phyloP scores from a whole-genome alignment of 2,888 invertebrate genomes.

The Ligdia adustata region DNA sequence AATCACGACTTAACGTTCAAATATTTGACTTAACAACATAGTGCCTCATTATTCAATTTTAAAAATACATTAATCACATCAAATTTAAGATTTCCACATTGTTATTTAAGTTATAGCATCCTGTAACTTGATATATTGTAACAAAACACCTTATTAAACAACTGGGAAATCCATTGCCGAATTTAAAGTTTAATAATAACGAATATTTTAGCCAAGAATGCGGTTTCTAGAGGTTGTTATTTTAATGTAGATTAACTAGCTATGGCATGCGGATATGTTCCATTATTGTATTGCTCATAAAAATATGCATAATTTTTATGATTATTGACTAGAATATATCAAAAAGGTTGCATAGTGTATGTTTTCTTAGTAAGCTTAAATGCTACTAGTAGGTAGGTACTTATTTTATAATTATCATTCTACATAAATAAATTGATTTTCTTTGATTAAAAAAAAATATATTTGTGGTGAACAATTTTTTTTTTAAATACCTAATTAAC shows the following conservation, averaged over 20 bases:
- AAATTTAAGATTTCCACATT: slow-evolving; percentile 7
- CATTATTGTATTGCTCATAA: background rate
- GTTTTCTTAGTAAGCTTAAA: too few relatives aligned
- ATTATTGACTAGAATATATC: background rate
- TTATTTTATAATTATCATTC: too few relatives aligned
- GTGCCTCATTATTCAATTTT: too few relatives aligned
- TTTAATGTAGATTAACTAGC: slow-evolving; percentile 22
- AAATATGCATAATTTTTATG: background rate
- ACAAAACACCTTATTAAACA: slow-evolving; percentile 33
- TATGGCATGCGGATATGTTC: slow-evolving; percentile 19
- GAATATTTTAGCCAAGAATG: slow-evolving; percentile 37
- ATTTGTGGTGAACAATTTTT: too few relatives aligned
- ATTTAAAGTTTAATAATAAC: slow-evolving; percentile 32
- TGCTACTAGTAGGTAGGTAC: too few relatives aligned
- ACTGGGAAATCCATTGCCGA: slow-evolving; percentile 38
- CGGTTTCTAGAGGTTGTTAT: slow-evolving; percentile 33
- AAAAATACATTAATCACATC: background rate
- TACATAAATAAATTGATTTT: too few relatives aligned
- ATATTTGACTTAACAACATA: too few relatives aligned
- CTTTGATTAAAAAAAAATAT: too few relatives aligned
- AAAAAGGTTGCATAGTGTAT: too few relatives aligned
- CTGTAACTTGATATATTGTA: slow-evolving; percentile 37
- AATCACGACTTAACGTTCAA: too few relatives aligned
- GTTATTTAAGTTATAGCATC: slow-evolving; percentile 23
- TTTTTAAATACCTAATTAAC: too few relatives aligned